Evolutionary conservation across 2,113 vertebrate genomes (phyloP).

Genomic region (Fregata magnificens): DNA sequence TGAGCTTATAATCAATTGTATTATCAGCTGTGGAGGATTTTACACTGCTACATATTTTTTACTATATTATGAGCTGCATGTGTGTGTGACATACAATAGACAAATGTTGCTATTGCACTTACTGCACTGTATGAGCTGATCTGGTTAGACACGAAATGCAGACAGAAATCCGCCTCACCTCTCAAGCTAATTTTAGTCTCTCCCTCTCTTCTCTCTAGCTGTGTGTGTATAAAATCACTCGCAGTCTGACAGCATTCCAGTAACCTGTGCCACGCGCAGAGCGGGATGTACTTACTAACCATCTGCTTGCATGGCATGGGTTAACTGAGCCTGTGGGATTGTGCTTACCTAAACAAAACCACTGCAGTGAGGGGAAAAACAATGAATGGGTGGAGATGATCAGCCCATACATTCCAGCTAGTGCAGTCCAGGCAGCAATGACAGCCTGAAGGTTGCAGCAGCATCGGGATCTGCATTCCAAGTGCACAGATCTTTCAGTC

Average conservation of each 20-base stretch:
- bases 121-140: slow-evolving; percentile 36
- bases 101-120: not conserved
- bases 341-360: slow-evolving; percentile 73
- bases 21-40: not conserved
- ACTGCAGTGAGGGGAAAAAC: slow-evolving; percentile 68
- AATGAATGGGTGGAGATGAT: slow-evolving; percentile 72
- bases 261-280: slow-evolving; percentile 26
- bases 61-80: not conserved
- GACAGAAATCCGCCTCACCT: slow-evolving; percentile 60
- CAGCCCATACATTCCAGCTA: slow-evolving; percentile 59
- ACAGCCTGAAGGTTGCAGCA: slow-evolving; percentile 69
- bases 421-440: slow-evolving; percentile 56
- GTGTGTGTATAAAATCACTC: slow-evolving; percentile 36
- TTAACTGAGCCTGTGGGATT: slow-evolving; percentile 67
- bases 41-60: not conserved
- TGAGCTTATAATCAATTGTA: not conserved
- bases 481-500: slow-evolving; percentile 25
- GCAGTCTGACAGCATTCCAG: slow-evolving; percentile 32
- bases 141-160: slow-evolving; percentile 22
- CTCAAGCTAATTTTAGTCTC: slow-evolving; percentile 64
- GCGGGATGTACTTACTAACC: slow-evolving; percentile 8
- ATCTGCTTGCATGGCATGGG: slow-evolving; percentile 63
- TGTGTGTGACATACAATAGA: not conserved
- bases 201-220: slow-evolving; percentile 42
- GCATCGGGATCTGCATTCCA: slow-evolving; percentile 59